phyloP scores from a whole-genome alignment of 1,140 invertebrate species.

The Conus ventricosus region DNA sequence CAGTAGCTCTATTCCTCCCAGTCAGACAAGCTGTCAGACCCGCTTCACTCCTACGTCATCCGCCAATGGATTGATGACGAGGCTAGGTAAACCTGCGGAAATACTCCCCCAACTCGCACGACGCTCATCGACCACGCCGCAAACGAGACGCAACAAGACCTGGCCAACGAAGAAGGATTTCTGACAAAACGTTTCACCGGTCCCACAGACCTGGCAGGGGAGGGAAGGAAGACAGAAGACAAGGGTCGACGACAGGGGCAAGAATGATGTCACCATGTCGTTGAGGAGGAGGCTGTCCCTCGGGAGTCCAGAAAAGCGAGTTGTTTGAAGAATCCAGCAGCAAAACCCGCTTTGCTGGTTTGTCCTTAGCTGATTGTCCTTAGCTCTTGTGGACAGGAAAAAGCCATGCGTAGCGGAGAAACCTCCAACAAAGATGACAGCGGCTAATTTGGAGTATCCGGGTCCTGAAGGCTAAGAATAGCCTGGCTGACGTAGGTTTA shows the following conservation, averaged over 20 bases:
- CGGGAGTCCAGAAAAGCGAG: not conserved
- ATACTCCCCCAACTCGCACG: too few relatives aligned
- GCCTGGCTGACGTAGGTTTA: not conserved
- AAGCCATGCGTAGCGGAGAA: not conserved
- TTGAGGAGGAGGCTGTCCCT: not conserved
- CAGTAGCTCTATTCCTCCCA: too few relatives aligned
- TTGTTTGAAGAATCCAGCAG: not conserved
- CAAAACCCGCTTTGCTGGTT: not conserved
- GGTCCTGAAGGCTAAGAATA: not conserved
- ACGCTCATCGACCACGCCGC: too few relatives aligned
- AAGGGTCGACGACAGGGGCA: not conserved
- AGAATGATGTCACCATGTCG: not conserved
- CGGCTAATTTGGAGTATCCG: not conserved
- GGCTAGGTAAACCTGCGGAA: not conserved
- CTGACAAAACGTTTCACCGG: not conserved
- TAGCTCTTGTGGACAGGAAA: not conserved
- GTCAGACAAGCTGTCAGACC: not conserved
- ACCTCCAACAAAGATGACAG: not conserved
- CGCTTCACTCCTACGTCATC: not conserved
- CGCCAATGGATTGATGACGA: not conserved
- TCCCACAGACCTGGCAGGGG: not conserved
- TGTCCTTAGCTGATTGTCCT: too few relatives aligned
- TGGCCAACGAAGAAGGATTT: not conserved
- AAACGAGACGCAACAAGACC: too few relatives aligned
- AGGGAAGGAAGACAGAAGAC: not conserved